phyloP scores from a whole-genome alignment of 2,113 vertebrate species.

The Xyliphius kryptos region DNA sequence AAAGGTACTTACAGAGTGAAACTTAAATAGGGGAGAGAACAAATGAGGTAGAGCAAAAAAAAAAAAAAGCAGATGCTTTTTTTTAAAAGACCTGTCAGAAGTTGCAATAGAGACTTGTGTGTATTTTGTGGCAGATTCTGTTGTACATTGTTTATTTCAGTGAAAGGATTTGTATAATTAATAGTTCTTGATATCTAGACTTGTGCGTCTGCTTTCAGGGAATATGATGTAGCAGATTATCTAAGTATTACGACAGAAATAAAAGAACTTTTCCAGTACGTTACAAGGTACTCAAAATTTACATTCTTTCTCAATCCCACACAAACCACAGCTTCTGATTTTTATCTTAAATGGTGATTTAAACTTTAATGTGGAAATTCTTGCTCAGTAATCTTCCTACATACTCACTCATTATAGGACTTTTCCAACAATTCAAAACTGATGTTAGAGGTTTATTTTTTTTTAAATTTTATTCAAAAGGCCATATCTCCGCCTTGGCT shows the following conservation, averaged over 20 bases:
- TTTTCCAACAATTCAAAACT: not conserved
- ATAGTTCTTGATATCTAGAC: not conserved
- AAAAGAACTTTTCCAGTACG: constrained; percentile 91
- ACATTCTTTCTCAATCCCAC: not conserved
- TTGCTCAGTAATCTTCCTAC: not conserved
- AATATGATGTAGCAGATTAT: constrained; percentile 79
- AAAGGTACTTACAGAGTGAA: too few relatives aligned
- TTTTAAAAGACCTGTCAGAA: too few relatives aligned
- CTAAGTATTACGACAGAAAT: constrained; percentile 81
- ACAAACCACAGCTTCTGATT: constrained; percentile 4
- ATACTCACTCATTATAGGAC: not conserved
- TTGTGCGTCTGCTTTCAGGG: constrained; percentile 49
- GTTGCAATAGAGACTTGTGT: not conserved
- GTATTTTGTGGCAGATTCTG: not conserved
- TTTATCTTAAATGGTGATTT: not conserved
- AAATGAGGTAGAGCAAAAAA: too few relatives aligned
- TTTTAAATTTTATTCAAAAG: too few relatives aligned
- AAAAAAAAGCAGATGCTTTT: too few relatives aligned
- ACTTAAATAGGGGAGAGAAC: too few relatives aligned
- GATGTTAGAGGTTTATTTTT: too few relatives aligned
- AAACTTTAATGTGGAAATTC: not conserved
- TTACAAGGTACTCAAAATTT: constrained; percentile 69
- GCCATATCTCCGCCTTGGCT: too few relatives aligned
- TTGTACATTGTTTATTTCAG: not conserved
- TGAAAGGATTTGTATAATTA: not conserved